These are phyloP conservation scores for Steinernema scapterisci DNA, from an alignment of 2,888 invertebrate genomes.

Conservation along the genomic window DNA sequence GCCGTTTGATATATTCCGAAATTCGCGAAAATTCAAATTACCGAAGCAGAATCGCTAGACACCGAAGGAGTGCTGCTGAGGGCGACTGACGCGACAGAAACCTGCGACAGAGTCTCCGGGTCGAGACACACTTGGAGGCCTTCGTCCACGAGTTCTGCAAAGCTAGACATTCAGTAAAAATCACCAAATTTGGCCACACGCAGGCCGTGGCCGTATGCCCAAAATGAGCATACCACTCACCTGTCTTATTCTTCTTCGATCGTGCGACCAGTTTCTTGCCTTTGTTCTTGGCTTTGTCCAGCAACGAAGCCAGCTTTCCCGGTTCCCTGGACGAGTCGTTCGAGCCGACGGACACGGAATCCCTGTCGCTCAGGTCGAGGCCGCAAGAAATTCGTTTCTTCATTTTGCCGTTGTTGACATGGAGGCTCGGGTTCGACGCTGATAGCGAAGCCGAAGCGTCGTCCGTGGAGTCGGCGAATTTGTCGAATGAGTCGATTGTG, in stretches of 20 bases:
- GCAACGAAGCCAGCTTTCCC: conserved; percentile 34
- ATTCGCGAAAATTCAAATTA: background rate
- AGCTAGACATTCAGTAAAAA: background rate
- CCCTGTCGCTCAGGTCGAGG: background rate
- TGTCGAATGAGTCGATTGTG: background rate
- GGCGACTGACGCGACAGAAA: background rate
- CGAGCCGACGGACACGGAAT: background rate
- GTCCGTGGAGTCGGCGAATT: background rate
- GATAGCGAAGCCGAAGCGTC: background rate
- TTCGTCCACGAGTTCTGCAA: conserved; percentile 1
- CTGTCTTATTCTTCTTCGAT: conserved; percentile 44
- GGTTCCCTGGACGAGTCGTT: conserved; percentile 17
- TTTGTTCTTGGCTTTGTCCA: conserved; percentile 53
- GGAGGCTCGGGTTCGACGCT: background rate
- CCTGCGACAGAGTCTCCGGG: conserved; percentile 3
- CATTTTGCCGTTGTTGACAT: background rate
- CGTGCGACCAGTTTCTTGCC: conserved; percentile 45
- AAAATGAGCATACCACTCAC: too few species aligned
- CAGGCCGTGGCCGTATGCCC: too few species aligned
- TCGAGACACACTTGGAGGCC: background rate
- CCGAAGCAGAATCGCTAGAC: conserved; percentile 13
- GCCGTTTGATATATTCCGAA: too few species aligned
- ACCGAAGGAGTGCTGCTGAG: conserved; percentile 7
- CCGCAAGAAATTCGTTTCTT: background rate
- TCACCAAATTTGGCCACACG: too few species aligned